phyloP scores from a whole-genome alignment of 1,140 invertebrate species.

The Megalonaias nervosa region DNA sequence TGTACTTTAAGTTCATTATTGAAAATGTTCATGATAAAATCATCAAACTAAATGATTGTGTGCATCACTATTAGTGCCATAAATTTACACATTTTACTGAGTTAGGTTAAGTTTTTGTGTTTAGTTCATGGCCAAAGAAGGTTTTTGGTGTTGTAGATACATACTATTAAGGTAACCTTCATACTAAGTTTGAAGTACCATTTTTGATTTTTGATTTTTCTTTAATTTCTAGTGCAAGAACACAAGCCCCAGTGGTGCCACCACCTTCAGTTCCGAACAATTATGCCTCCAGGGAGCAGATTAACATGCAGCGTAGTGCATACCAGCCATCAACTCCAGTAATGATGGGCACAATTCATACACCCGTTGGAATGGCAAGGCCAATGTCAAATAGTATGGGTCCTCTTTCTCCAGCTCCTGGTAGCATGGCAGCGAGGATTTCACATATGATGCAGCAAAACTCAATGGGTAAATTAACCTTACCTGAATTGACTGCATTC shows the following conservation, averaged over 20 bases:
- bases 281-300: constrained; percentile 18
- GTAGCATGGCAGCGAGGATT: constrained; percentile 31
- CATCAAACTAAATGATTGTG: too few relatives aligned
- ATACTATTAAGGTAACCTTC: too few relatives aligned
- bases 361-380: constrained; percentile 79
- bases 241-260: constrained; percentile 90
- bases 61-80: too few relatives aligned
- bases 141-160: too few relatives aligned
- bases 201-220: too few relatives aligned
- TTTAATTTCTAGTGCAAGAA: constrained; percentile 73
- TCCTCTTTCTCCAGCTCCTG: constrained; percentile 31
- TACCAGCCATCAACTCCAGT: constrained; percentile 22
- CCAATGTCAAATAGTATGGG: constrained; percentile 72
- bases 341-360: constrained; percentile 45
- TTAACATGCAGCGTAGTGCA: constrained; percentile 2
- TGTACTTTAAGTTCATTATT: too few relatives aligned
- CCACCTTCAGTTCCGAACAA: constrained; percentile 87
- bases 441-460: constrained; percentile 40
- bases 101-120: too few relatives aligned
- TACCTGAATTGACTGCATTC: neutral
- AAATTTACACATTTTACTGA: too few relatives aligned
- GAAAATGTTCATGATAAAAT: too few relatives aligned
- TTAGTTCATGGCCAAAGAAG: too few relatives aligned
- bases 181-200: too few relatives aligned
- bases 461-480: constrained; percentile 47